Percentiles rank a stretch among this genome's conserved stretches.
phyloP scores from a whole-genome alignment of 2,797 vertebrate species.

The Smutsia gigantea region DNA sequence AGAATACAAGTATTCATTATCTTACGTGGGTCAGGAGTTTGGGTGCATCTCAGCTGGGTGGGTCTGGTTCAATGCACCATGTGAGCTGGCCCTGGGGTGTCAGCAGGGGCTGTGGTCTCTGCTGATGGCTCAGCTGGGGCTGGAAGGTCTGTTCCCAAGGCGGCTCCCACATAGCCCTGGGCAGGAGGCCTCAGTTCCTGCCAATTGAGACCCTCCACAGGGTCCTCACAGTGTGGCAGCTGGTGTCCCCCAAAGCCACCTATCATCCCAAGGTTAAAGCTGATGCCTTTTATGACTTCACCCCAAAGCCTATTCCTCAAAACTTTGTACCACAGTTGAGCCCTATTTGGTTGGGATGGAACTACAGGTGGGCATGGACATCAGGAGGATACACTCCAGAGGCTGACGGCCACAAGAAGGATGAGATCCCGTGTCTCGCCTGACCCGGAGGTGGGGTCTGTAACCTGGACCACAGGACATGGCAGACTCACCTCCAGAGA shows the following conservation, averaged over 20 bases:
- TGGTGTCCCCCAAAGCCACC: fast-evolving
- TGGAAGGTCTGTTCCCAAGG: background rate
- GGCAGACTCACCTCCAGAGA: background rate
- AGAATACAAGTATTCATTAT: background rate
- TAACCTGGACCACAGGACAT: background rate
- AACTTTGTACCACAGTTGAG: no score
- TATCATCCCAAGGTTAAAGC: no score
- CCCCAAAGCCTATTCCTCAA: no score
- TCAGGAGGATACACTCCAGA: background rate
- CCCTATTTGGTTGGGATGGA: background rate
- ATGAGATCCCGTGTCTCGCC: background rate
- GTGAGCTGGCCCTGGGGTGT: background rate
- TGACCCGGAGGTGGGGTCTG: background rate
- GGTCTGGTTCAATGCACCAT: background rate
- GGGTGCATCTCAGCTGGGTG: background rate
- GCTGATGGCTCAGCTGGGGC: background rate
- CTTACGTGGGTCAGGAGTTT: background rate
- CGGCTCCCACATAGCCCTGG: no score
- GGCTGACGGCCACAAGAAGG: background rate
- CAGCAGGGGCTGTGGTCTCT: background rate
- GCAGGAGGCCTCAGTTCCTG: background rate
- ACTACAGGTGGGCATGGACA: background rate
- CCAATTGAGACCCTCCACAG: fast-evolving
- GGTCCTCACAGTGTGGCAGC: background rate
- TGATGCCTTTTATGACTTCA: no score